Evolutionary conservation across 2,888 invertebrate species (phyloP).

Genomic region (Lutraria lutraria): DNA sequence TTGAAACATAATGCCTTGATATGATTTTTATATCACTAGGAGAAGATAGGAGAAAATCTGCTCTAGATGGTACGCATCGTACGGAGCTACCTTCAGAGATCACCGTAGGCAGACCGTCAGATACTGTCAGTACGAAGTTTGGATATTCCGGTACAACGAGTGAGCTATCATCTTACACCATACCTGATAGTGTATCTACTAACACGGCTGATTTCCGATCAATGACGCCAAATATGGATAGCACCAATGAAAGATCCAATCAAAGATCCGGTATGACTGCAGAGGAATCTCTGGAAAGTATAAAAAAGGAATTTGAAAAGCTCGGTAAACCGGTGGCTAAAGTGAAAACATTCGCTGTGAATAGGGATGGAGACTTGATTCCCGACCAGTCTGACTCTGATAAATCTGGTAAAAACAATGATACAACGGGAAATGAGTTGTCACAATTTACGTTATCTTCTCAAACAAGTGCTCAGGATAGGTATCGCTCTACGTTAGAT

Average conservation of each 20-base stretch:
- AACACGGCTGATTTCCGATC: conserved; percentile 42
- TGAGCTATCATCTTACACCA: conserved; percentile 43
- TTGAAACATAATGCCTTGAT: neutral
- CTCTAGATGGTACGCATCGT: conserved; percentile 42
- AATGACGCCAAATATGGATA: conserved; percentile 44
- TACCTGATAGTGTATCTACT: conserved; percentile 15
- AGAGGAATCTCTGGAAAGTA: conserved; percentile 57
- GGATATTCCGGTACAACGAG: conserved; percentile 24
- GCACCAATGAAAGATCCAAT: conserved; percentile 29
- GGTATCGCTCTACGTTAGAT: conserved; percentile 20
- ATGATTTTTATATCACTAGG: conserved; percentile 36
- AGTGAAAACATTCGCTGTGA: conserved; percentile 67
- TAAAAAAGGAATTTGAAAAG: conserved; percentile 58
- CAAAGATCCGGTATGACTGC: conserved; percentile 49
- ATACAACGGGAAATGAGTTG: conserved; percentile 18
- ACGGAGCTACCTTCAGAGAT: conserved; percentile 67
- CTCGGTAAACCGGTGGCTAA: conserved; percentile 51
- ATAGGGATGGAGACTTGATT: conserved; percentile 62
- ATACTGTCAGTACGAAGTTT: conserved; percentile 9
- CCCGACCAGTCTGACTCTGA: conserved; percentile 67
- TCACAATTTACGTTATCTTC: conserved; percentile 51
- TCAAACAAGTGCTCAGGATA: conserved; percentile 48
- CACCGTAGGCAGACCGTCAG: conserved; percentile 32
- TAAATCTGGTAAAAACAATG: conserved; percentile 47
- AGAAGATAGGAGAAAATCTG: conserved; percentile 65